A percentile compares a stretch with the other conserved stretches of the same genome.
Conservation (phyloP, 1,140 invertebrate species). For the Sminthurinus signatus region DNA sequence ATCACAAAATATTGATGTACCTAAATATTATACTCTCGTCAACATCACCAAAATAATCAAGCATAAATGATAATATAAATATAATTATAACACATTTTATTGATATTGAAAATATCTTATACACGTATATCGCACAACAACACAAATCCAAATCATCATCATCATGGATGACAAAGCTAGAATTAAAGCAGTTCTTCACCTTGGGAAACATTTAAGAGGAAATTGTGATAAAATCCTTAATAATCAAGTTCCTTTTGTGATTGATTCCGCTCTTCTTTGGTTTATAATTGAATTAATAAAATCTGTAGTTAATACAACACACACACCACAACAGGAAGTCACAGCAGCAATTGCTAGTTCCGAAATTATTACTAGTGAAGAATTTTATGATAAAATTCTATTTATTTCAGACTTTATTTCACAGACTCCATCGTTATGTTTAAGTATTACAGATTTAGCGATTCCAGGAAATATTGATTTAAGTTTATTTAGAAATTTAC, state of each 20-base stretch:
- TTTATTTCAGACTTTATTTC: constrained; percentile 35
- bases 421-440: constrained; percentile 36
- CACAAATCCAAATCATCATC: not conserved
- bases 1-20: too few species aligned
- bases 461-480: constrained; percentile 24
- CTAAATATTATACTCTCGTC: too few species aligned
- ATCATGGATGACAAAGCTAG: constrained; percentile 1
- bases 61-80: too few species aligned
- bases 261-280: constrained; percentile 27
- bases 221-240: constrained; percentile 39
- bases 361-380: too few species aligned
- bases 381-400: too few species aligned
- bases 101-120: too few species aligned
- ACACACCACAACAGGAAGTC: too few species aligned
- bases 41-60: too few species aligned
- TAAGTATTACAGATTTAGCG: constrained; percentile 5
- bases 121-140: too few species aligned
- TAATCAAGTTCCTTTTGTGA: constrained; percentile 33
- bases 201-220: constrained; percentile 24
- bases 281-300: constrained; percentile 20
- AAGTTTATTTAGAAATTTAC: constrained; percentile 22
- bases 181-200: not conserved
- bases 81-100: too few species aligned
- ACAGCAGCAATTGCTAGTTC: too few species aligned
- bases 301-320: too few species aligned